Evolutionary conservation across 2,888 invertebrate genomes (phyloP).

Genomic region (Anthrax anthrax): DNA sequence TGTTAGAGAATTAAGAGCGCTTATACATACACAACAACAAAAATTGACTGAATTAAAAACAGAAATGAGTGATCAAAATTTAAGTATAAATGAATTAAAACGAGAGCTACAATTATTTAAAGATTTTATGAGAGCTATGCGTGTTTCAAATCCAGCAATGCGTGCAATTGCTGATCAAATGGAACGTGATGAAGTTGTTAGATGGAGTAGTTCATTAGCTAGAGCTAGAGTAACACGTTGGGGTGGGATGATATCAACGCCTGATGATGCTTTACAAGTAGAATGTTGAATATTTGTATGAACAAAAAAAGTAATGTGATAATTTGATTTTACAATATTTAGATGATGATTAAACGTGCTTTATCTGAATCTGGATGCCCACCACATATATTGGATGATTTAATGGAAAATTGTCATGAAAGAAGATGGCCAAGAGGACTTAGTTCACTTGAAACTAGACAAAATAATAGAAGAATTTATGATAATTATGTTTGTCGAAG

Average conservation of each 20-base stretch:
- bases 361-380: constrained; percentile 90
- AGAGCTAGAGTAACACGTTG: constrained; percentile 84
- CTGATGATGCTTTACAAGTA: constrained; percentile 85
- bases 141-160: constrained; percentile 83
- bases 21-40: constrained; percentile 75
- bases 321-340: constrained; percentile 20
- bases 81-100: constrained; percentile 79
- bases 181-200: constrained; percentile 83
- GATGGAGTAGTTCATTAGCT: constrained; percentile 73
- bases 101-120: constrained; percentile 76
- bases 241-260: constrained; percentile 98
- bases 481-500: constrained; percentile 90
- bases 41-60: constrained; percentile 76
- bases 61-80: constrained; percentile 71
- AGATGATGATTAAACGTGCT: constrained; percentile 88
- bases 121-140: constrained; percentile 88
- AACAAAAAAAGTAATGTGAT: background rate
- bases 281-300: constrained; percentile 6
- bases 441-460: constrained; percentile 82
- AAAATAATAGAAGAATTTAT: constrained; percentile 79
- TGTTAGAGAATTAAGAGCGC: constrained; percentile 68
- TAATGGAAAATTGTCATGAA: constrained; percentile 97
- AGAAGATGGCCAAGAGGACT: constrained; percentile 88
- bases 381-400: constrained; percentile 78
- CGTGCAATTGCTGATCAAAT: constrained; percentile 85